Percentiles rank a stretch among this genome's conserved stretches.
Conservation (phyloP, 92 coral and sea anemone species). For the Palythoa caribaeorum region DNA sequence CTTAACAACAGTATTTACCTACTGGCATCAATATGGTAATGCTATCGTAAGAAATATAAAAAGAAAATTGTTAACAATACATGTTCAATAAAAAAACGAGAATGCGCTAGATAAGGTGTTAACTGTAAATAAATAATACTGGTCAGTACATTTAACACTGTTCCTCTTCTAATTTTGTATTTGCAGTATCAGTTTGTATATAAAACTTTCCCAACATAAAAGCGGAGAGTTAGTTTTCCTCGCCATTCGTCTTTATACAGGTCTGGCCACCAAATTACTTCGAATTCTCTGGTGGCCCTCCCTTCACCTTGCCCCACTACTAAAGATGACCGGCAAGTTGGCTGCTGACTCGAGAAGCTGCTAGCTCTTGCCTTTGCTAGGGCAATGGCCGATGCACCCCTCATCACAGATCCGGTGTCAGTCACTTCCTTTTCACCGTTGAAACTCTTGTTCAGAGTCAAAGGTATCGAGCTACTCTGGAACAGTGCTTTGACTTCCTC, state of each 20-base stretch:
- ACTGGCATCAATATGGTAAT: conserved; percentile 13
- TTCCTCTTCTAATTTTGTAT: neutral
- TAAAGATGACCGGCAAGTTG: conserved; percentile 58
- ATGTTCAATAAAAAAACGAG: conserved; percentile 10
- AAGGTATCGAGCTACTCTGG: neutral
- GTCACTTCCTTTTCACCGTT: conserved; percentile 45
- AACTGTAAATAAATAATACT: neutral
- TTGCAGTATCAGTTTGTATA: neutral
- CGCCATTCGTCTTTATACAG: neutral
- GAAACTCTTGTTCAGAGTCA: conserved; percentile 12
- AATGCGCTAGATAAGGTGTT: neutral
- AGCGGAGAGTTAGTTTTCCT: conserved; percentile 21
- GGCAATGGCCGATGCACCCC: conserved; percentile 53
- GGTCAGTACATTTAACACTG: neutral
- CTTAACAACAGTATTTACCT: conserved; percentile 1
- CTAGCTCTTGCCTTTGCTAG: conserved; percentile 60
- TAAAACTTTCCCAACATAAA: conserved; percentile 53
- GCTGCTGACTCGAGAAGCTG: neutral
- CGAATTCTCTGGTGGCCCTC: conserved; percentile 67
- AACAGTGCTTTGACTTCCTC: conserved; percentile 48
- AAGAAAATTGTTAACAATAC: neutral
- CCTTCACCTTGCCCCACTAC: conserved; percentile 60
- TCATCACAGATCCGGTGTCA: neutral
- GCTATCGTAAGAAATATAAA: conserved; percentile 6
- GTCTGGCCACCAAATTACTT: conserved; percentile 62